Evolutionary conservation across 2,888 invertebrate genomes (phyloP), one percentile per base, ranked within the genome.

Genomic region (Meiosimyza decipiens): DNA sequence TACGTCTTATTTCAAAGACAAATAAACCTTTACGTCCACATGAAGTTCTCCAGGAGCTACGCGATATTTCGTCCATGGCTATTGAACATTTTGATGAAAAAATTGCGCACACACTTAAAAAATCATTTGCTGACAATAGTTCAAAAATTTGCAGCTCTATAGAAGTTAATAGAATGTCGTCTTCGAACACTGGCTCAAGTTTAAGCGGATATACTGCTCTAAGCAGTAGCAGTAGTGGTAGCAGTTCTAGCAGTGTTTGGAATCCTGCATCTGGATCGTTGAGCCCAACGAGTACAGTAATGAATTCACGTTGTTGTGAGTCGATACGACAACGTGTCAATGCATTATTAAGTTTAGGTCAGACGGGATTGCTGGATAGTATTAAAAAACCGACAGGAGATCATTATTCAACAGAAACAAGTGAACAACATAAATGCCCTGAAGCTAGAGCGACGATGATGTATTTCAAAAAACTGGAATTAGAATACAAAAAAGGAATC

Each of bases 31-130:
- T 92, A 6, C 89, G 95, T 1, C 92, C 95, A 0, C 94, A 95
- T 82, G 96, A 96, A 82, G 91, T 95, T 12, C 86, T 97, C 0
- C 95, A 96, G 83, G 97, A 97, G 83, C 83, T 97, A 9, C 88
- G 97, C 0, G 97, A 97, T 80, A 94, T 97, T 75, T 96, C 96
- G 51, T 95, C 95, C 1, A 87, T 87, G 87, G 97, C 97, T 0
- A 97, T 97, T 89, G 97, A 97, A 82, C 95, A 97, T 85, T 97
- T 97, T 84, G 97, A 97, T 83, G 97, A 97, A 81, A 93, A 95
- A 83, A 94, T 97, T 63, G 86, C 84, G 0, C 78, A 77, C 57
- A 77, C 78, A 33, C 71, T 85, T 11, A 83, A 82, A 74, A 81
- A 80, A 71, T 73, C 79, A 11, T 74, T 72, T 55, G 68, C 55